Base-by-base conservation (phyloP, 2,888 invertebrate genomes). In the Tachystola acroxantha region DNA sequence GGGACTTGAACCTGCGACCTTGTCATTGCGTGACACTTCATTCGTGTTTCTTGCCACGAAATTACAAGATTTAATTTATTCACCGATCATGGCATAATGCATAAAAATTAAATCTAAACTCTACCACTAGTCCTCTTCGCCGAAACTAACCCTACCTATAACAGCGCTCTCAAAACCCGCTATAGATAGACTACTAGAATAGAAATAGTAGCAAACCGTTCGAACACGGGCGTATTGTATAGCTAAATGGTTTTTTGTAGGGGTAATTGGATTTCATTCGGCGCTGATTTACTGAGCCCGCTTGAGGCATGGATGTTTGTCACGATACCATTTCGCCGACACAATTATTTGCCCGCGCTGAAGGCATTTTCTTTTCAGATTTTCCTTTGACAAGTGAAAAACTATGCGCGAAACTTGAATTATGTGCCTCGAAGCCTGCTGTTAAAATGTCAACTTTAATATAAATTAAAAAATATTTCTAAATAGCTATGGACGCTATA, bases 231-330 rank as follows among this genome's bases (percentile, higher is more conserved):
- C 42, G 51, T 53, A 53, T 54, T 54, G 56, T 55, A 48, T 43
- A 45, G 59, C 48, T 69, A 72, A 46, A 70, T 70, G 68, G 70
- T 76, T 81, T 81, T 80, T 82, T 82, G 72, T 76, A 68, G 54
- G 55, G 56, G 75, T 85, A 85, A 85, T 85, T 81, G 85, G 79
- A 69, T 85, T 84, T 73, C 68, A 73, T 77, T 77, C 66, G 64
- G 54, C 56, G 66, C 50, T 75, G 85, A 84, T 81, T 76, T 82
- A 79, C 70, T 53, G 65, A 56, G 56, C 56, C 38, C 55, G 54
- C 48, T 64, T 85, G 85, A 86, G 60, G 78, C 72, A 86, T 85
- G 84, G 82, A 71, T 71, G 69, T 76, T 85, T 84, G 82, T 84
- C 85, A 86, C 85, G 85, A 85, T 61, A 85, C 74, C 67, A 84